phyloP scores from a whole-genome alignment of 2,113 vertebrate species.

The Hystrix brachyura region DNA sequence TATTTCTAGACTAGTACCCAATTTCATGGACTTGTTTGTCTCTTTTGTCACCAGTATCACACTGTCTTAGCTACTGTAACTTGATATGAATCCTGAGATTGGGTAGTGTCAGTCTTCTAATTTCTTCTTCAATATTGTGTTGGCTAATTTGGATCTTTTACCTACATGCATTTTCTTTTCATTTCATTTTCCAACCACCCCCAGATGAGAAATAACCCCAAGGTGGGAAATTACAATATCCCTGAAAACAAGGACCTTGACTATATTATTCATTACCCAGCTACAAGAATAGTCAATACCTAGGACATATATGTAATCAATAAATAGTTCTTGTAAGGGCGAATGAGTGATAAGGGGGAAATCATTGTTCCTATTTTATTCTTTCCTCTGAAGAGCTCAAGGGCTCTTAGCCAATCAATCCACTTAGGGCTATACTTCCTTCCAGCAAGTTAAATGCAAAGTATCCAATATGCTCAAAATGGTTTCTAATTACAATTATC shows the following conservation, averaged over 20 bases:
- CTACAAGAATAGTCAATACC: background rate
- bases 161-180: background rate
- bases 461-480: background rate
- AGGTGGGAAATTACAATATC: background rate
- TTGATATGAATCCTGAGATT: background rate
- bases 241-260: background rate
- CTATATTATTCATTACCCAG: background rate
- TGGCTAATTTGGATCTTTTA: background rate
- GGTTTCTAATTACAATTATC: constrained; percentile 21
- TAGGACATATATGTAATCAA: background rate
- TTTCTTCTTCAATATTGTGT: background rate
- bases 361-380: constrained; percentile 31
- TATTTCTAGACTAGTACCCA: background rate
- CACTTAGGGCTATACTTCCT: background rate
- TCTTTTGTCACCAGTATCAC: background rate
- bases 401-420: background rate
- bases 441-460: constrained; percentile 17
- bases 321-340: constrained; percentile 6
- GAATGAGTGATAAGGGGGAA: background rate
- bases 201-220: background rate
- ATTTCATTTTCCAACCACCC: constrained; percentile 13
- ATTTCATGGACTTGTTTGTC: background rate
- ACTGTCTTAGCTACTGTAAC: background rate
- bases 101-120: background rate
- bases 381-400: constrained; percentile 31